Base-by-base conservation (phyloP, 2,113 vertebrate genomes). In the Etheostoma spectabile region DNA sequence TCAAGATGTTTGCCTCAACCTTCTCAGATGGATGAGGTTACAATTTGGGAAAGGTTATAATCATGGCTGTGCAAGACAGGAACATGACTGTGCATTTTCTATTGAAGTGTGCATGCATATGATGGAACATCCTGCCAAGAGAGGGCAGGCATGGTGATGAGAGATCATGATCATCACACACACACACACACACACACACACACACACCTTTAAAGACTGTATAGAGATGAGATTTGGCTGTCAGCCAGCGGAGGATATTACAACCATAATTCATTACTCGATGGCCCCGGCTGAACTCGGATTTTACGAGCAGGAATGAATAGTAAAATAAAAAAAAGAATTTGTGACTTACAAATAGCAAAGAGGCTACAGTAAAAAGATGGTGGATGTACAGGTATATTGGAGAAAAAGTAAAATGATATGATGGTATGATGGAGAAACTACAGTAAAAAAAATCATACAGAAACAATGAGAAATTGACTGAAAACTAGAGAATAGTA, bases 231-330 rank as follows among this genome's bases (percentile, higher is more conserved):
- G 74, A 90, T 77, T 80, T 87, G 87, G 80, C 76, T 63, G 48
- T 59, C 77, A 80, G 74, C 88, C 86, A 93, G 64, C 4, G 33
- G 53, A 77, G 71, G 84, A 89, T 91, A 92, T 89, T 86, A 83
- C 76, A 80, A 63, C 42, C 27, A 85, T 93, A 90, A 87, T 89
- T 92, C 63, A 91, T 85, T 68, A 86, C 70, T 69, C n/a, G 11
- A 67, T 84, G 72, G 80, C 84, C 76, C 62, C n/a, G 38, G 62
- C n/a, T 77, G 84, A 88, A 74, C 74, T 61, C 6, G 0, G 53
- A 76, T 84, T 89, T 82, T 89, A 86, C 67, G 82, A 52, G 55
- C 66, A 66, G 62, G 35, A 81, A 89, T 78, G 35, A 86, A 83
- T 63, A 78, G 38, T 67, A 77, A 78, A 55, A 65, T 38, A 56